Evolutionary conservation across 1,140 invertebrate species (phyloP).

Genomic region (Heterodera schachtii): DNA sequence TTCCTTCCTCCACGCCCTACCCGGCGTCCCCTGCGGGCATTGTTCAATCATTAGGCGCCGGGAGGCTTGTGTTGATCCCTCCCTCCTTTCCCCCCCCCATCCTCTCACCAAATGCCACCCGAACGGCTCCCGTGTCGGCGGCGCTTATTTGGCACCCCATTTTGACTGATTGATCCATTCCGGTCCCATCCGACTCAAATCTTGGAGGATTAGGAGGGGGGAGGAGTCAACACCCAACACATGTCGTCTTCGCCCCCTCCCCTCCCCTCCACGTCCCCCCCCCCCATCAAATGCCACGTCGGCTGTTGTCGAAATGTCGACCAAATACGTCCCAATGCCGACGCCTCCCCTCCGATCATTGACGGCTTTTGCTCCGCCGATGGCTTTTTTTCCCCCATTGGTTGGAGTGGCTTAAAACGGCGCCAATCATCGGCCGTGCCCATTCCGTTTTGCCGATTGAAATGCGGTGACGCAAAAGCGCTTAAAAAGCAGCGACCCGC

Average conservation of each 20-base stretch:
- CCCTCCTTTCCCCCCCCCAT: too few relatives aligned
- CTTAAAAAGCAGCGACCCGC: not conserved
- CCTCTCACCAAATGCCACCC: not conserved
- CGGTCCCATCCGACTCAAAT: not conserved
- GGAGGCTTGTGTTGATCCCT: not conserved
- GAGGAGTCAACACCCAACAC: not conserved
- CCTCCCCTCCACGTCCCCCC: too few relatives aligned
- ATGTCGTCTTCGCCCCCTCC: constrained; percentile 1
- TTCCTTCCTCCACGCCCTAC: not conserved
- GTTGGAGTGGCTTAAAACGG: too few relatives aligned
- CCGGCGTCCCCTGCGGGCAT: not conserved
- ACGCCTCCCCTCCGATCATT: not conserved
- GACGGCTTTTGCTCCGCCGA: not conserved
- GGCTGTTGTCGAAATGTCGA: not conserved
- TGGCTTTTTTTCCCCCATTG: too few relatives aligned
- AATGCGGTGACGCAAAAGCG: not conserved
- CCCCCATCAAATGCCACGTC: too few relatives aligned
- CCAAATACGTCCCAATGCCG: not conserved
- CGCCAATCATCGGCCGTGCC: too few relatives aligned
- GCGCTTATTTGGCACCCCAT: not conserved
- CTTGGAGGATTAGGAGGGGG: not conserved
- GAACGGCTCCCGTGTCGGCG: not conserved
- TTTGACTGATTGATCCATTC: constrained; percentile 21
- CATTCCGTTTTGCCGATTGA: too few relatives aligned
- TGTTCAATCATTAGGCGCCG: not conserved